Evolutionary conservation across 2,888 invertebrate genomes (phyloP), one percentile per base, ranked within the genome.

Genomic region (Sepiola atlantica): DNA sequence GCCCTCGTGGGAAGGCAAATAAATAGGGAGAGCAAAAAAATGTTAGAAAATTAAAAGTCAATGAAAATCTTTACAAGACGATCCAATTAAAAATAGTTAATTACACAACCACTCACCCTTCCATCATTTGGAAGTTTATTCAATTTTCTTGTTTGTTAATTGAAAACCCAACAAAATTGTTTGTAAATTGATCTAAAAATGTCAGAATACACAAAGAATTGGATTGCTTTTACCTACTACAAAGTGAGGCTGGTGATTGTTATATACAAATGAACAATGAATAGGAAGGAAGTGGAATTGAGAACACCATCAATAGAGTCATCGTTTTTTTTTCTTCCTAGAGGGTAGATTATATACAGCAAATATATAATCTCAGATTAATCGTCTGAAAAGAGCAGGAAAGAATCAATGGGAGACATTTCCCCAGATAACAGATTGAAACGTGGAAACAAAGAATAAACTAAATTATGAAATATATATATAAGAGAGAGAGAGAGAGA

Each of bases 261-360:
- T 77, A 77, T n/a, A 77, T n/a, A 77, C n/a, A 77, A 77, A 77
- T 77, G 77, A 77, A 77, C 77, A 77, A n/a, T 77, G 77, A 77
- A 77, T 77, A 77, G 77, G 32, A n/a, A 32, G 12, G 16, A 77
- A 77, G 77, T 77, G n/a, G 77, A 77, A 18, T 32, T 77, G 77
- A n/a, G n/a, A 77, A 77, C n/a, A n/a, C 77, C 77, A 77, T 77
- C 77, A 77, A 77, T 77, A 77, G n/a, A 77, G 45, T 45, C 45
- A 4, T 45, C 45, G 45, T 8, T 45, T 45, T 45, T 45, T 45
- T 45, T 45, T 45, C 45, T 77, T 77, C 16, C 77, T 77, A 77
- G n/a, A 77, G 12, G 77, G n/a, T 77, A 77, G n/a, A 77, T 77
- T 77, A 77, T 77, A 32, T 77, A 77, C 77, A 77, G 77, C 77